Base-by-base conservation (phyloP, 2,888 invertebrate species). In the Parapristionchus giblindavisi region DNA sequence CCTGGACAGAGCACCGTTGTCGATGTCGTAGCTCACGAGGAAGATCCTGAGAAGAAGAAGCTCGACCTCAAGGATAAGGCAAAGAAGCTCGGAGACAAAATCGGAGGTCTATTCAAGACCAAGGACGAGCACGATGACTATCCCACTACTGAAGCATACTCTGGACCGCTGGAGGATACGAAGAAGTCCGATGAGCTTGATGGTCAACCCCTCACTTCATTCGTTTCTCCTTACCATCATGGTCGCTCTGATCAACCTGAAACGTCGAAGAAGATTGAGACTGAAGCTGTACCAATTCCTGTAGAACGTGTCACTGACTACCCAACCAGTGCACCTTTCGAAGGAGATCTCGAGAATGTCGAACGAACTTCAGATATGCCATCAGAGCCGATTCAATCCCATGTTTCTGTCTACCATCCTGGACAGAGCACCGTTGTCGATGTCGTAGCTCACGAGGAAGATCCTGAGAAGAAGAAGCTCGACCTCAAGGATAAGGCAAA, bases 61-160 rank as follows among this genome's bases (percentile, higher is more conserved):
- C 32, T 61, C 61, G 63, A 63, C 63, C 21, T 63, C 43, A 40
- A 40, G 6, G 63, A 63, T 24, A 63, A 43, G 43, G 63, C 63
- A 17, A 56, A 63, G 43, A 40, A 38, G 61, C 14, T 61, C 38
- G 51, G 51, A 11, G 66, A 66, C 66, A 66, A 66, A 34, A 32
- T 66, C 11, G 66, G 66, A 14, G 51, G 66, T 14, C 51, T 66
- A 11, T 66, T 66, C 66, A 66, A 66, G 51, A 11, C 48, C 29
- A 51, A 66, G 48, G 51, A 66, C 48, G 29, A 43, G 51, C 66
- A 66, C 29, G 66, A 43, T 32, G 66, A 66, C 48, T 66, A 66
- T n/a, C 66, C 66, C 27, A 43, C n/a, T 32, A 34, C n/a, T n/a
- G 66, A 43, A 32, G 27, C 66, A 11, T 65, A 24, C 65, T 38